Evolutionary conservation across 23 tunicate genomes (phyloP).

Genomic region (Ciona savignyi): DNA sequence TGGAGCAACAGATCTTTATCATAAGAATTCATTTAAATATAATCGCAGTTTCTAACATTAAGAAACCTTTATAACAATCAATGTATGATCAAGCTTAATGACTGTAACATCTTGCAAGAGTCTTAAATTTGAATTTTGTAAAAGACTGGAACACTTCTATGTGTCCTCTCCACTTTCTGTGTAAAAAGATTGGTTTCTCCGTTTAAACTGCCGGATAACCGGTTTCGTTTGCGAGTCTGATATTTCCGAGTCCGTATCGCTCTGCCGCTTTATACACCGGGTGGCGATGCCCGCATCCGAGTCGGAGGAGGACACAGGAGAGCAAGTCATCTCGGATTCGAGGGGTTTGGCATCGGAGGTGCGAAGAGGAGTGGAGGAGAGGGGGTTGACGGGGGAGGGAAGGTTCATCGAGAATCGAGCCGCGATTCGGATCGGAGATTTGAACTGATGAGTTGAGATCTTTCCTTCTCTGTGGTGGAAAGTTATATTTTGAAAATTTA

Average conservation of each 20-base stretch:
- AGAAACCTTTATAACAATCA: no score
- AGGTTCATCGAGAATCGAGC: constrained; percentile 62
- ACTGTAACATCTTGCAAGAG: no score
- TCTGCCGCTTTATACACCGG: neutral
- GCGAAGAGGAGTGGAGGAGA: neutral
- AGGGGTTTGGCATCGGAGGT: neutral
- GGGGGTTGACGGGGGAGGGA: constrained; percentile 35
- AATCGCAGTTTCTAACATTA: no score
- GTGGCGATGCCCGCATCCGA: neutral
- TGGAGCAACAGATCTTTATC: no score
- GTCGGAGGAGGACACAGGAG: neutral
- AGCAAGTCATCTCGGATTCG: neutral
- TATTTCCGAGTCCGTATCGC: neutral
- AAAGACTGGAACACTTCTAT: neutral
- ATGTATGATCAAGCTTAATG: no score
- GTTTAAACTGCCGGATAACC: neutral
- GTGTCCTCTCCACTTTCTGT: neutral
- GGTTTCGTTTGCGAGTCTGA: neutral
- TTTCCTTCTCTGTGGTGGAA: no score
- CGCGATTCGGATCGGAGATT: constrained; percentile 22
- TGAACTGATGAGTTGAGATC: no score
- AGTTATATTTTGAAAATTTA: no score
- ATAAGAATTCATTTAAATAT: no score
- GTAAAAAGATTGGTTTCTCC: neutral
- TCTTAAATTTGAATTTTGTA: no score